These are phyloP conservation scores for Phallusia fumigata DNA, from an alignment of 23 tunicate genomes.

Conservation along the genomic window DNA sequence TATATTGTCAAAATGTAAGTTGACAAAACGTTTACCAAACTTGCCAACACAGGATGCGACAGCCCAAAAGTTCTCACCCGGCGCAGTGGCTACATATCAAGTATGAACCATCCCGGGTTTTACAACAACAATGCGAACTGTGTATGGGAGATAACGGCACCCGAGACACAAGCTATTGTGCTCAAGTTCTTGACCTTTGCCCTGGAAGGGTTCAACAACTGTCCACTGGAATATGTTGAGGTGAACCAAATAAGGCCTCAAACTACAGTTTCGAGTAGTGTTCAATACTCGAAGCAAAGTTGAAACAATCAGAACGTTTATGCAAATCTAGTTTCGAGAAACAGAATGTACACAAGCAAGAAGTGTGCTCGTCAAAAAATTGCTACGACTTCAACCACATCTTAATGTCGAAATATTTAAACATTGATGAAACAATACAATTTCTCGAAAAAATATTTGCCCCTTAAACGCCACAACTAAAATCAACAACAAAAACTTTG, in stretches of 20 bases:
- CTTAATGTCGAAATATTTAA: too few relatives aligned
- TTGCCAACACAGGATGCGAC: constrained; percentile 50
- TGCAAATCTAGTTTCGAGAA: too few relatives aligned
- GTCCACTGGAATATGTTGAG: constrained; percentile 53
- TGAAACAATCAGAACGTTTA: neutral
- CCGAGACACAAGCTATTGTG: constrained; percentile 23
- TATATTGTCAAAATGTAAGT: too few relatives aligned
- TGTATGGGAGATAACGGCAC: constrained; percentile 57
- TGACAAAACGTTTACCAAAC: too few relatives aligned
- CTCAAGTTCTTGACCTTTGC: constrained; percentile 30
- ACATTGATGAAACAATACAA: too few relatives aligned
- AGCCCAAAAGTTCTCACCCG: constrained; percentile 39
- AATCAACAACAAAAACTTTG: too few relatives aligned
- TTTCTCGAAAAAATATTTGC: too few relatives aligned
- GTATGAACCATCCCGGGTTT: constrained; percentile 58
- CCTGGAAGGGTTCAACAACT: constrained; percentile 24
- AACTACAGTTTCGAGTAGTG: neutral
- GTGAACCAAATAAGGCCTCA: neutral
- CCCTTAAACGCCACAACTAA: too few relatives aligned
- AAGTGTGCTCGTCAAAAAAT: too few relatives aligned
- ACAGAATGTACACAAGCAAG: too few relatives aligned
- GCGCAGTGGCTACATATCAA: constrained; percentile 35
- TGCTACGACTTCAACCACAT: too few relatives aligned
- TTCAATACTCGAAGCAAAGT: too few relatives aligned
- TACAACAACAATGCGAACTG: constrained; percentile 76